Evolutionary conservation across 2,888 invertebrate species (phyloP), one percentile per base, ranked within the genome.

Genomic region (Conistra vaccinii): DNA sequence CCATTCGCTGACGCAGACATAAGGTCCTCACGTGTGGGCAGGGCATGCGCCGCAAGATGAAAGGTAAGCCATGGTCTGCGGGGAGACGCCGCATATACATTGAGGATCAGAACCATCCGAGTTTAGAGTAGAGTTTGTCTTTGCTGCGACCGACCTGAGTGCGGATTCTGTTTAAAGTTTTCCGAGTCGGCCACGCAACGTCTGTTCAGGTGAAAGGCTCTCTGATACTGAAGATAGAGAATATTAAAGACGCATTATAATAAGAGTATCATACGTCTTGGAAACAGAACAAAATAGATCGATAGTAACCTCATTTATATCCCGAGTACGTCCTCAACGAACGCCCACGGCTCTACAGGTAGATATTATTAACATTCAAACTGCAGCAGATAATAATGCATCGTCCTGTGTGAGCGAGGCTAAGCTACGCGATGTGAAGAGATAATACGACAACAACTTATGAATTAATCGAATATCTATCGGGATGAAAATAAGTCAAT

Each of bases 361-460:
- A 29, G 9, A 17, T 60, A 69, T 69, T 76, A 84, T 76, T 76
- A 84, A 57, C 67, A 76, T 84, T 76, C 51, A 69, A 84, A 67
- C 53, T 76, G 69, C 71, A 76, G 20, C 35, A 29, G 26, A 17
- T 26, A 45, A 23, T 53, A 53, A 29, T 9, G 29, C 35, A 17
- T 51, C 42, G 61, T 45, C 53, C 57, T 39, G 7, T n/a, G 5
- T 53, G 32, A 71, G 29, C 29, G 26, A 6, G 7, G 32, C 61
- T 32, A 57, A 5, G 65, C 58, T 35, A 61, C 4, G 58, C 76
- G 45, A 60, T 26, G 42, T 45, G 10, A 42, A 51, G 35, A 32
- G 14, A 80, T 61, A 23, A 9, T 20, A 20, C 20, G 62, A 12
- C 42, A n/a, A 26, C 42, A 26, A 48, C 48, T 20, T 42, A 45